Base-by-base conservation (phyloP, 2,888 invertebrate species). In the Acheta domesticus region DNA sequence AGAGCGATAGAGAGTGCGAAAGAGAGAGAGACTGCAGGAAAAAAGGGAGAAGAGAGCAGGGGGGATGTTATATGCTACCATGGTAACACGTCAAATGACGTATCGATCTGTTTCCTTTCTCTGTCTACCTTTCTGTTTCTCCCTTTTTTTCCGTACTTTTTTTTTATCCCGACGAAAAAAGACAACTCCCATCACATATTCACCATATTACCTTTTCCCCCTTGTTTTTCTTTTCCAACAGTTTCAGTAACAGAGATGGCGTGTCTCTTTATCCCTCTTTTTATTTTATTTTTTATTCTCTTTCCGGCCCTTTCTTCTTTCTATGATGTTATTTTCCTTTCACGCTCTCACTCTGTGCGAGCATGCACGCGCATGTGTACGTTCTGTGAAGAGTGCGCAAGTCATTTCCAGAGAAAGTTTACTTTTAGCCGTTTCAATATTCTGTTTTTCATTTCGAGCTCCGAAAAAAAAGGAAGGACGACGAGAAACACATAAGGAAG, bases 31-130 rank as follows among this genome's bases (percentile, higher is more conserved):
- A n/a, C 62, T 4, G 62, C 62, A n/a, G 12, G 11, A 16, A 62
- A 62, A n/a, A 12, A 78, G 76, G 74, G 48, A 49, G 75, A 36
- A 36, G 36, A 36, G 36, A 36, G 8, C 8, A 36, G 36, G 11
- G 77, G 81, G 79, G 81, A 79, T 78, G 81, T 82, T 81, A 82
- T 82, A 82, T 87, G 88, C 87, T 88, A 85, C 87, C 87, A 88
- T 88, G 87, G 88, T 86, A 87, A 88, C 87, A 87, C 87, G 87
- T 87, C 87, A 88, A 88, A 88, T 88, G 87, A 88, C 87, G 87
- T 87, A 88, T 88, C 87, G 88, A 88, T 88, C 87, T 79, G 74
- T 75, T 78, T 79, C 50, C 80, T 82, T 80, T 81, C 81, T 81
- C 80, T 80, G 75, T 79, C 78, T 23, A 74, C 75, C 75, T 77